Percentiles rank a stretch among this genome's conserved stretches.
phyloP scores from a whole-genome alignment of 2,888 invertebrate species.

The Aphidoletes aphidimyza region DNA sequence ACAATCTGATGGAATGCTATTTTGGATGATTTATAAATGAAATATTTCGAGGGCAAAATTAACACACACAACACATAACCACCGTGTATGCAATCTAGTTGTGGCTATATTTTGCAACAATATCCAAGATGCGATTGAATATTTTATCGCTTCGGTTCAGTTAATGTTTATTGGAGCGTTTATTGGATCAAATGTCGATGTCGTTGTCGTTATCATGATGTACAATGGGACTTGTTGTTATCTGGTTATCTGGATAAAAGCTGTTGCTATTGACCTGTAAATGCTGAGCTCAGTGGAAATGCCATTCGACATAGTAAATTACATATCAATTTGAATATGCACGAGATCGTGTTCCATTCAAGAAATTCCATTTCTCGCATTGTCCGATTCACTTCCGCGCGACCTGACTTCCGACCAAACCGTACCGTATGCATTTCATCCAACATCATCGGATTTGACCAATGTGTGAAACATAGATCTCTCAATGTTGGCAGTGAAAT shows the following conservation, averaged over 20 bases:
- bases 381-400: no score
- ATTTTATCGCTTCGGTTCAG: conserved; percentile 8
- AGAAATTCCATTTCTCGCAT: no score
- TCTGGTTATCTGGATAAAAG: no score
- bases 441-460: no score
- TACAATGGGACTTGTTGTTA: neutral
- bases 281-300: neutral
- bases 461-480: no score
- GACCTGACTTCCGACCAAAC: neutral
- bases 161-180: conserved; percentile 29
- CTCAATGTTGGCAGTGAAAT: no score
- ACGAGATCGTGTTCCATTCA: neutral
- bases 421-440: no score
- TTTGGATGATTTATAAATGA: neutral
- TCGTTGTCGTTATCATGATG: conserved; percentile 32
- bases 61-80: neutral
- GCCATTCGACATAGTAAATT: neutral
- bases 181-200: conserved; percentile 33
- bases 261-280: conserved; percentile 34
- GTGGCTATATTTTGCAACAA: neutral
- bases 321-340: neutral
- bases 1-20: neutral
- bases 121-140: conserved; percentile 17
- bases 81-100: neutral
- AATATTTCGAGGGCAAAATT: conserved; percentile 25